Evolutionary conservation across 2,888 invertebrate genomes (phyloP), one percentile per base, ranked within the genome.

Genomic region (Schizaphis graminum): DNA sequence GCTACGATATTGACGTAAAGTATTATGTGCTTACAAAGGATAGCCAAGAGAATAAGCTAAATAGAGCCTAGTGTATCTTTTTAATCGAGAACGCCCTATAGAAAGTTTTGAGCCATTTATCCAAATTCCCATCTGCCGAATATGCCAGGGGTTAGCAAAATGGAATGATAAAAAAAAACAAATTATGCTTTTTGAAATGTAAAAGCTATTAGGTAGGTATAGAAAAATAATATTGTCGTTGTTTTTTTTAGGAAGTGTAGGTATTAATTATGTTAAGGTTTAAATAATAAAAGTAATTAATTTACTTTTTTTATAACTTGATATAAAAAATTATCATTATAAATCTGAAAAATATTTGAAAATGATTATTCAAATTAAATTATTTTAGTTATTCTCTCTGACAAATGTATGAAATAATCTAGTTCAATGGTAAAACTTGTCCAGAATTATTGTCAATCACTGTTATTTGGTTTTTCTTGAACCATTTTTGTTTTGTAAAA

Each of bases 1-100:
- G 67, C 57, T 86, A 24, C 89, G 47, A 89, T 89, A 89, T 93
- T 89, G 89, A 93, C 93, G 56, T 89, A 84, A 93, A 93, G 89
- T 47, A 93, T 93, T 93, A 84, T 56, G 93, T 49, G 41, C 93
- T 93, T 93, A 89, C 67, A 11, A 26, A 47, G 77, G 44, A 41
- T 24, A 57, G 88, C 8, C 21, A 13, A 13, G 56, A 84, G 88
- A 93, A 89, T 89, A 89, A 44, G 77, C 93, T 56, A 77, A 93
- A 93, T 89, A 77, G 88, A 89, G 77, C 89, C 77, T 24, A 28
- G 85, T 56, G 56, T 90, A 89, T 89, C 89, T 88, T 89, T 88
- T 93, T 84, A 93, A 89, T 89, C 84, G 89, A 89, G 53, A 92
- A 92, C 24, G 92, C 28, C 28, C 49, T 88, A 67, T 49, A 67